These are phyloP conservation scores for Echiichthys vipera DNA, from an alignment of 2,797 vertebrate species.

Conservation along the genomic window DNA sequence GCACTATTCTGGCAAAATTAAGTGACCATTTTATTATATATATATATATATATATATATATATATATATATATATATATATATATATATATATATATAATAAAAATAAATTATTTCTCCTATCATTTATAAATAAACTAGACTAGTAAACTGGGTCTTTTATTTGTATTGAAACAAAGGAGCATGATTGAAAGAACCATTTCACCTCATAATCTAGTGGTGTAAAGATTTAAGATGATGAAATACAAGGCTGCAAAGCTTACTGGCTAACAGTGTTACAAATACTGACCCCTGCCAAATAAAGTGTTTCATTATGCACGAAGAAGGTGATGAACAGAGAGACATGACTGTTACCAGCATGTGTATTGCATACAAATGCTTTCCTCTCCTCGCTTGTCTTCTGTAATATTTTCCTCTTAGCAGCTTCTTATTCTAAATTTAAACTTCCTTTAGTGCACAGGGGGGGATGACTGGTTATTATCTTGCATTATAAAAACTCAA, in stretches of 20 bases:
- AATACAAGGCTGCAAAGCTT: slow-evolving; percentile 19
- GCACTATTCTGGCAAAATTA: too few relatives aligned
- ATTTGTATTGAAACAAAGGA: background rate
- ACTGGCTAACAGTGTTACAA: slow-evolving; percentile 8
- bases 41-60: too few relatives aligned
- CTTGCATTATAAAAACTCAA: slow-evolving; percentile 32
- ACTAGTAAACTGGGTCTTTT: too few relatives aligned
- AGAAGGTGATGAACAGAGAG: slow-evolving; percentile 6
- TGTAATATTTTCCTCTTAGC: background rate
- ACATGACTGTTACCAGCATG: background rate
- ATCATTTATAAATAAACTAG: too few relatives aligned
- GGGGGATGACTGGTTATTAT: slow-evolving; percentile 29
- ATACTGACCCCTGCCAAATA: slow-evolving; percentile 38
- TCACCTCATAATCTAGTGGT: slow-evolving; percentile 2
- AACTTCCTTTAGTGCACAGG: slow-evolving; percentile 17
- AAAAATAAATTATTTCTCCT: too few relatives aligned
- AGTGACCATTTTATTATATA: too few relatives aligned
- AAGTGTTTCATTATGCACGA: slow-evolving; percentile 28
- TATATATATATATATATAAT: too few relatives aligned
- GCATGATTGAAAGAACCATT: background rate
- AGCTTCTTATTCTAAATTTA: slow-evolving; percentile 1
- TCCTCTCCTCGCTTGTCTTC: background rate
- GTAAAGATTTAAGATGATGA: slow-evolving; percentile 35
- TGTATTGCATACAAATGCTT: background rate
- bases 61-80: too few relatives aligned